Evolutionary conservation across 2,797 vertebrate genomes (phyloP).

Genomic region (Crax fasciolata): DNA sequence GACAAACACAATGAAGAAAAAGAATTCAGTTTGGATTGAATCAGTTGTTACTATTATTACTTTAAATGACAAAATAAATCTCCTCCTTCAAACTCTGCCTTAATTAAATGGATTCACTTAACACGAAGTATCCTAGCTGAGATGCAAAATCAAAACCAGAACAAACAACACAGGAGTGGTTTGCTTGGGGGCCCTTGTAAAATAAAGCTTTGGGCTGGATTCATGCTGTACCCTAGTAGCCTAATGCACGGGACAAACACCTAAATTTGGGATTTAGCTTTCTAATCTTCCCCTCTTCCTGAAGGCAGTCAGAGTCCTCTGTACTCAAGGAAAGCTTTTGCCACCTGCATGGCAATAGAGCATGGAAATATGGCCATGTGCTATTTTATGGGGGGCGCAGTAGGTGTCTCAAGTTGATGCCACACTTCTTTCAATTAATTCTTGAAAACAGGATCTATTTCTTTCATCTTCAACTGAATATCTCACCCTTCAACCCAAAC

Average conservation of each 20-base stretch:
- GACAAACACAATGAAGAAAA: slow-evolving; percentile 22
- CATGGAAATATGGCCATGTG: neutral
- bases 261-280: neutral
- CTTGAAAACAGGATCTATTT: neutral
- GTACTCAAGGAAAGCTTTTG: neutral
- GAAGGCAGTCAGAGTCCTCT: neutral
- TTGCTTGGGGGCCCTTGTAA: neutral
- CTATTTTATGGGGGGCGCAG: fast-evolving
- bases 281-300: neutral
- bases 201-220: neutral
- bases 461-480: neutral
- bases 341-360: neutral
- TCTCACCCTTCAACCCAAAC: neutral
- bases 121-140: neutral
- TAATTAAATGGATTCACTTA: neutral
- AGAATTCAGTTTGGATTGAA: slow-evolving; percentile 22
- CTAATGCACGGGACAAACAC: neutral
- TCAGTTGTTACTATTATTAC: neutral
- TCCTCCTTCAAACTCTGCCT: neutral
- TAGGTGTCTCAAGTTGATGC: neutral
- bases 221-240: neutral
- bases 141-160: neutral
- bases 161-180: neutral
- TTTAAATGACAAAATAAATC: slow-evolving; percentile 41
- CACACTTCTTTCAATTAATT: neutral